These are phyloP conservation scores for Larimichthys polyactis DNA, from an alignment of 2,113 vertebrate genomes.

Conservation along the genomic window DNA sequence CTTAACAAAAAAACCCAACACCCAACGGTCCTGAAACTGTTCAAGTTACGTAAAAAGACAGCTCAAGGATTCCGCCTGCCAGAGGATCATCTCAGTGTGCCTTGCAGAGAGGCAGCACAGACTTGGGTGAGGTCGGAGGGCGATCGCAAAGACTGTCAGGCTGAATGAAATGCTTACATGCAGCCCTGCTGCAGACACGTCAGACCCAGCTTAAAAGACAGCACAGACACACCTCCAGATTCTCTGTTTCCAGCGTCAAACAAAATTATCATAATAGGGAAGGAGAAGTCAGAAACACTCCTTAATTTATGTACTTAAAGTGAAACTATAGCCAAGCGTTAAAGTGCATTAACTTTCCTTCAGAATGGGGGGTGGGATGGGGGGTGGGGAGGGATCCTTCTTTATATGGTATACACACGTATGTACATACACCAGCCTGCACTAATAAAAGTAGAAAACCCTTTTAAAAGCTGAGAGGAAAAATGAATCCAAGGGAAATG, in stretches of 20 bases:
- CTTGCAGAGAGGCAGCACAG: slow-evolving; percentile 76
- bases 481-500: slow-evolving; percentile 75
- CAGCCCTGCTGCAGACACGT: slow-evolving; percentile 87
- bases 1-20: slow-evolving; percentile 74
- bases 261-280: slow-evolving; percentile 55
- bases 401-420: slow-evolving; percentile 68
- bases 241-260: slow-evolving; percentile 62
- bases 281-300: slow-evolving; percentile 41
- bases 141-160: slow-evolving; percentile 76
- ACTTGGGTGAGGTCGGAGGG: slow-evolving; percentile 38
- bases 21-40: slow-evolving; percentile 67
- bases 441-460: slow-evolving; percentile 77
- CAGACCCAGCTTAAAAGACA: slow-evolving; percentile 44
- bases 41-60: slow-evolving; percentile 87
- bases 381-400: slow-evolving; percentile 31
- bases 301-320: slow-evolving; percentile 34
- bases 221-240: slow-evolving; percentile 52
- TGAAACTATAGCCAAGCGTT: slow-evolving; percentile 51
- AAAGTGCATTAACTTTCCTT: slow-evolving; percentile 80
- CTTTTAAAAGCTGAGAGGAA: slow-evolving; percentile 74
- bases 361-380: slow-evolving; percentile 40
- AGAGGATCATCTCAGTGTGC: slow-evolving; percentile 91
- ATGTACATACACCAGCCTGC: slow-evolving; percentile 63
- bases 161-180: slow-evolving; percentile 78
- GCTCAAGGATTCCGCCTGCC: slow-evolving; percentile 86